Conservation (phyloP, 2,888 invertebrate genomes). For the Sarcophaga carnaria region DNA sequence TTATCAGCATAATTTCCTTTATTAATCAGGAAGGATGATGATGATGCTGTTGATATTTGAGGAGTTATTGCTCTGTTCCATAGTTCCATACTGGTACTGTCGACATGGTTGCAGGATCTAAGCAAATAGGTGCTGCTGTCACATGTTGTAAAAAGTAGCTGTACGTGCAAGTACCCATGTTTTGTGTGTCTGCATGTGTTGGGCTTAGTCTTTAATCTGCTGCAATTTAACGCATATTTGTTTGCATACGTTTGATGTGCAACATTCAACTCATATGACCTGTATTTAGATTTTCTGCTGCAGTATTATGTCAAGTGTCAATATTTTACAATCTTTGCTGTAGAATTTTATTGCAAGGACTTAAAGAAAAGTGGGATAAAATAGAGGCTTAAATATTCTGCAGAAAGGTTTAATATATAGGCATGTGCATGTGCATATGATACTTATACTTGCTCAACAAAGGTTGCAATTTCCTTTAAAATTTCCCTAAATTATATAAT, state of each 20-base stretch:
- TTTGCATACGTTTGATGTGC: conserved; percentile 54
- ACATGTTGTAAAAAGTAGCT: not conserved
- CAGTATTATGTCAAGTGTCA: conserved; percentile 68
- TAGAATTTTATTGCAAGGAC: conserved; percentile 25
- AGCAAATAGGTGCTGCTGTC: not conserved
- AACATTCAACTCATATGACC: conserved; percentile 46
- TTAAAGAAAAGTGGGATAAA: not conserved
- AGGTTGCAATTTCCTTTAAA: too few relatives aligned
- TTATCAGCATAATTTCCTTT: conserved; percentile 65
- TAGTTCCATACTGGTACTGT: conserved; percentile 6
- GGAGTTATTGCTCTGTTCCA: not conserved
- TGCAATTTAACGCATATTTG: conserved; percentile 66
- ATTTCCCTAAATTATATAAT: too few relatives aligned
- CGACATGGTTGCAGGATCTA: conserved; percentile 15
- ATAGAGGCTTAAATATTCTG: not conserved
- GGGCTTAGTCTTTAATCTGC: conserved; percentile 53
- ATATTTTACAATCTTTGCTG: conserved; percentile 41
- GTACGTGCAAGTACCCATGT: not conserved
- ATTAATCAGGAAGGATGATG: conserved; percentile 53
- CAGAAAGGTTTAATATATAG: not conserved
- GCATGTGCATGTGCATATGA: not conserved
- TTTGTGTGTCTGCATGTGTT: conserved; percentile 21
- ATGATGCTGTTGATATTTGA: not conserved
- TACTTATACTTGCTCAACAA: too few relatives aligned
- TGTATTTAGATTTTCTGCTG: conserved; percentile 52